Evolutionary conservation across 2,888 invertebrate genomes (phyloP).

Genomic region (Scaptomyza polygonia): DNA sequence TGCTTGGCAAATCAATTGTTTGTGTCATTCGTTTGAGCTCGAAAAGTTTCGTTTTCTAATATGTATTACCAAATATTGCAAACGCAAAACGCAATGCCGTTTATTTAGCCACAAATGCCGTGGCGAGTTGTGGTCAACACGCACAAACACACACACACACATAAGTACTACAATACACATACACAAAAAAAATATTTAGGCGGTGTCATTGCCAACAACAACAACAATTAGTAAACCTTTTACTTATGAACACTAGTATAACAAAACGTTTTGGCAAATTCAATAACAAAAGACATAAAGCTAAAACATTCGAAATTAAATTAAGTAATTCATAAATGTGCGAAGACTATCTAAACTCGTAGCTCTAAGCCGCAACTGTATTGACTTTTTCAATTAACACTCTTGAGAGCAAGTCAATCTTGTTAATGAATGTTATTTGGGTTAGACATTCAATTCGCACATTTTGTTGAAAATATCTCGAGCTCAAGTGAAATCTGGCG

Average conservation of each 20-base stretch:
- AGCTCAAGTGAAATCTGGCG: slow-evolving; percentile 33
- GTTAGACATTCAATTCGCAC: neutral
- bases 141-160: neutral
- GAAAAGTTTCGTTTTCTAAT: slow-evolving; percentile 49
- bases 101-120: slow-evolving; percentile 2
- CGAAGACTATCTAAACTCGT: too few species aligned
- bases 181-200: slow-evolving; percentile 5
- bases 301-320: neutral
- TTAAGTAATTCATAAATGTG: too few species aligned
- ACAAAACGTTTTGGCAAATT: too few species aligned
- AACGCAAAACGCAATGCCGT: slow-evolving; percentile 11
- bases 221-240: neutral
- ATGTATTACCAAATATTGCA: slow-evolving; percentile 48
- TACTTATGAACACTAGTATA: neutral
- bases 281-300: too few species aligned
- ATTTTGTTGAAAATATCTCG: neutral
- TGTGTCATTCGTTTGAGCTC: slow-evolving; percentile 37
- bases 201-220: slow-evolving; percentile 9
- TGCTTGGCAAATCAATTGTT: slow-evolving; percentile 21
- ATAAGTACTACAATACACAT: too few species aligned
- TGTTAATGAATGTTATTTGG: neutral
- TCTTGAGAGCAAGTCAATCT: neutral
- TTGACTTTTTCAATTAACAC: neutral
- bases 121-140: neutral
- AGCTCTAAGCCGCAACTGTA: too few species aligned